Evolutionary conservation across 2,113 vertebrate genomes (phyloP), one percentile per base, ranked within the genome.

Genomic region (Chloebia gouldiae): DNA sequence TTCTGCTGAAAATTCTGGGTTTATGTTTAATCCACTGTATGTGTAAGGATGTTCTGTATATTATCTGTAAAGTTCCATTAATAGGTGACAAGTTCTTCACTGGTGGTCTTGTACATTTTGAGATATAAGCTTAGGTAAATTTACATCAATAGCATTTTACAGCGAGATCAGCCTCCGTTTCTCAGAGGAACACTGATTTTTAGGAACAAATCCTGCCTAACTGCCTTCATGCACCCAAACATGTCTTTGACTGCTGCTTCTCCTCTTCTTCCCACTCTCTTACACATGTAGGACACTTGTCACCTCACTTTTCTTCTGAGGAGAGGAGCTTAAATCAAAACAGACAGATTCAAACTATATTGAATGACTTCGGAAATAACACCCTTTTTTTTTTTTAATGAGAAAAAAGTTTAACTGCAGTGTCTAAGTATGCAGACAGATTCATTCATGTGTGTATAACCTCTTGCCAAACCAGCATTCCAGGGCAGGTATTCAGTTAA

Each of bases 381-480:
- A 66, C 8, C 4, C 4, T 10, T 65, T 86, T 56, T 45, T 82
- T 49, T 14, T 42, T 54, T 54, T 33, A 17, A 50, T 59, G 73
- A 60, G 81, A 88, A 94, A 27, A 72, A 94, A 88, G 81, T 91
- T 95, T 93, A 94, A 96, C 94, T 95, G 81, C 94, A 79, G 68
- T 72, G 95, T 93, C 81, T 86, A 92, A 96, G 86, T 94, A 94
- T 95, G 92, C 94, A 96, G 97, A 95, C 96, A 96, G 95, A 97
- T 97, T 96, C 94, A 88, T 96, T 96, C 95, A 93, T 93, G 97
- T 85, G 88, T 84, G 66, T 93, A 85, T 87, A 95, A 79, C 95
- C 90, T 88, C 76, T 93, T 98, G 98, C 98, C 98, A 99, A 98
- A 96, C 97, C 97, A 95, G 92, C 97, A 98, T 98, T 98, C 97